These are phyloP conservation scores for Lytechinus pictus DNA, from an alignment of 35 echinoderm and acorn worm genomes.

Conservation along the genomic window DNA sequence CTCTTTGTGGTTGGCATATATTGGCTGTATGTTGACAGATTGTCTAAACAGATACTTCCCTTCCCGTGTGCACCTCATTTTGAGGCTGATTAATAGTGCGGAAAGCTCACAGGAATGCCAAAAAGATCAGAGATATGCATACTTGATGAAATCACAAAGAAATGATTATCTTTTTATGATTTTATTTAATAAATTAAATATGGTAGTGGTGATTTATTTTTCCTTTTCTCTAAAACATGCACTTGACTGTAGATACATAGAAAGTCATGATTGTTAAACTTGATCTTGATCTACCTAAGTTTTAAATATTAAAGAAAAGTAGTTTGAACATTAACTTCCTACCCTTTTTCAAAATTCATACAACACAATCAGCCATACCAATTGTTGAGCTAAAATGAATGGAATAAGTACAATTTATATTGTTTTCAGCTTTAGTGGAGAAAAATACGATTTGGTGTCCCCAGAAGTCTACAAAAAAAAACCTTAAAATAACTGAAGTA, in stretches of 20 bases:
- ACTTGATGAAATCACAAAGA: neutral
- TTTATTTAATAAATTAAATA: neutral
- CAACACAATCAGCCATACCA: too few relatives aligned
- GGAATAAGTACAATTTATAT: too few relatives aligned
- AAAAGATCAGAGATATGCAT: neutral
- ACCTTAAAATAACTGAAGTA: too few relatives aligned
- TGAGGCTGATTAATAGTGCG: neutral
- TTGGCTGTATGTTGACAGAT: slow-evolving; percentile 24
- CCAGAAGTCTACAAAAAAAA: too few relatives aligned
- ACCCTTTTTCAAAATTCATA: too few relatives aligned
- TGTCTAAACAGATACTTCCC: slow-evolving; percentile 48
- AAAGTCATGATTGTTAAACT: neutral
- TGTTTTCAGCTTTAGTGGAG: too few relatives aligned
- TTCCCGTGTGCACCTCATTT: neutral
- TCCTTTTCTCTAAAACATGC: neutral
- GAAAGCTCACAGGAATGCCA: neutral
- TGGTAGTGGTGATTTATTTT: neutral
- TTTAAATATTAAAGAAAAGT: neutral
- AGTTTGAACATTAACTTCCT: too few relatives aligned
- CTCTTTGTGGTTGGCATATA: neutral
- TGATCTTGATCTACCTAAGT: neutral
- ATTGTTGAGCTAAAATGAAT: too few relatives aligned
- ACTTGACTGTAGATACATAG: neutral
- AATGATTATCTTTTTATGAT: neutral
- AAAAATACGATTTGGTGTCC: too few relatives aligned